Percentiles rank a stretch among this genome's conserved stretches.
Evolutionary conservation across 2,797 vertebrate species (phyloP).

Genomic region (Benthosema pterotum): DNA sequence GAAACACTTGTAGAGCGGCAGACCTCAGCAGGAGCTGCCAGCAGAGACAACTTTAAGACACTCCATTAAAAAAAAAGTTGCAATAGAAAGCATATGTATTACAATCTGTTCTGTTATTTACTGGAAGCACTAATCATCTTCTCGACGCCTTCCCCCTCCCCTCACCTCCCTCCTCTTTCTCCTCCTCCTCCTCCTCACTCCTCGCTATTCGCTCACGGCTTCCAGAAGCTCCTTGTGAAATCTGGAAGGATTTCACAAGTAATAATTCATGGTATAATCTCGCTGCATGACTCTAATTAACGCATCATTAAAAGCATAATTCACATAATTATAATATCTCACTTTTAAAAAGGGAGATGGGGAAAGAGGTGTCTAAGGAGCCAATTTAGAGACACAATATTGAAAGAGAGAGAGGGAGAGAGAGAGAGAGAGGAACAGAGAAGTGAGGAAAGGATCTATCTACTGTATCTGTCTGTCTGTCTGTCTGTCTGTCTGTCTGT

Average conservation of each 20-base stretch:
- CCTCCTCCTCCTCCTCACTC: slow-evolving; percentile 17
- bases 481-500: not conserved
- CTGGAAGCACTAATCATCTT: slow-evolving; percentile 74
- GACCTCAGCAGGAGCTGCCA: slow-evolving; percentile 36
- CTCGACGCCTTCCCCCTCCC: not conserved
- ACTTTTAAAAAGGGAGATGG: slow-evolving; percentile 86
- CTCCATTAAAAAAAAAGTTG: slow-evolving; percentile 74
- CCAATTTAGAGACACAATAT: slow-evolving; percentile 69
- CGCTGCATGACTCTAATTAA: slow-evolving; percentile 90
- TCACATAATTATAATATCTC: slow-evolving; percentile 91
- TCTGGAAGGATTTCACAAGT: slow-evolving; percentile 85
- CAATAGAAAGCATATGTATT: slow-evolving; percentile 83
- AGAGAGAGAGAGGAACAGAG: slow-evolving; percentile 5
- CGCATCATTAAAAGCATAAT: slow-evolving; percentile 93
- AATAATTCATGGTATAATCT: slow-evolving; percentile 87
- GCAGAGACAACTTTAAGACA: slow-evolving; percentile 73
- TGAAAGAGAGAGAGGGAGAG: slow-evolving; percentile 11
- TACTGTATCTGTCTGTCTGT: not conserved
- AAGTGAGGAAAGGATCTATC: not conserved
- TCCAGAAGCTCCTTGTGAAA: slow-evolving; percentile 51
- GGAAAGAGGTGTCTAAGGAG: slow-evolving; percentile 76
- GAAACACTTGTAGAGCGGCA: too few relatives aligned
- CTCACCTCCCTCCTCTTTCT: slow-evolving; percentile 17
- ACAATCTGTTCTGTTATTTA: slow-evolving; percentile 85
- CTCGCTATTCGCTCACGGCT: slow-evolving; percentile 44